These are phyloP conservation scores for Tapirus terrestris DNA, from an alignment of 2,113 vertebrate genomes.

Conservation along the genomic window DNA sequence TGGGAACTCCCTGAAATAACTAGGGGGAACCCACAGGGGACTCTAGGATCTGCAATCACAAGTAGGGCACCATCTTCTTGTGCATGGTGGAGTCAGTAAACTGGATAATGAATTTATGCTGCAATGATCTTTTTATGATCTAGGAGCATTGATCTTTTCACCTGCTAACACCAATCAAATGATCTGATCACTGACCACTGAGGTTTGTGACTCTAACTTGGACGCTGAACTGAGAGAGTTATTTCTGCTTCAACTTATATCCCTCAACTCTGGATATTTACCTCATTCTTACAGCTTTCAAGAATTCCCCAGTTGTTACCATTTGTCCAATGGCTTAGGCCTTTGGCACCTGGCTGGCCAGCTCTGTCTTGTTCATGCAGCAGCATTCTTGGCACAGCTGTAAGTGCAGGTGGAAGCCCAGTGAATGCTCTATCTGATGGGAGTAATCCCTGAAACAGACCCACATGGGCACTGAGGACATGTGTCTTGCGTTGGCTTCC, in stretches of 20 bases:
- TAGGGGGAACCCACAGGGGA: neutral
- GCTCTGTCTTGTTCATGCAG: fast-evolving
- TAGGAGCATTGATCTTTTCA: neutral
- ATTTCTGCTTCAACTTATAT: neutral
- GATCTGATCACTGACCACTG: neutral
- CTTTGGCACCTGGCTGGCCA: neutral
- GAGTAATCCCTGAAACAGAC: neutral
- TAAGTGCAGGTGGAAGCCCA: neutral
- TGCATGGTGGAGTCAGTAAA: neutral
- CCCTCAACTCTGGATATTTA: neutral
- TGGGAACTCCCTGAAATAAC: neutral
- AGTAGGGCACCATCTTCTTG: neutral
- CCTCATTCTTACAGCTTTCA: neutral
- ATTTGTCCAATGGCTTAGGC: neutral
- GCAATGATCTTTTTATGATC: neutral
- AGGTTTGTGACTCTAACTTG: neutral
- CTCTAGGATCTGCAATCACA: neutral
- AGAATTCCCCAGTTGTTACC: neutral
- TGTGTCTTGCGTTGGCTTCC: neutral
- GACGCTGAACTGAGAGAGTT: neutral
- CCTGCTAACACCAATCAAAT: neutral
- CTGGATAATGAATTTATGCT: neutral
- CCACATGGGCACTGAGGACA: neutral
- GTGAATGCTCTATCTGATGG: fast-evolving
- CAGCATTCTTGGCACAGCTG: neutral